A percentile compares a stretch with the other conserved stretches of the same genome.
phyloP scores from a whole-genome alignment of 2,888 invertebrate species.

The Drosophila villosipedis region DNA sequence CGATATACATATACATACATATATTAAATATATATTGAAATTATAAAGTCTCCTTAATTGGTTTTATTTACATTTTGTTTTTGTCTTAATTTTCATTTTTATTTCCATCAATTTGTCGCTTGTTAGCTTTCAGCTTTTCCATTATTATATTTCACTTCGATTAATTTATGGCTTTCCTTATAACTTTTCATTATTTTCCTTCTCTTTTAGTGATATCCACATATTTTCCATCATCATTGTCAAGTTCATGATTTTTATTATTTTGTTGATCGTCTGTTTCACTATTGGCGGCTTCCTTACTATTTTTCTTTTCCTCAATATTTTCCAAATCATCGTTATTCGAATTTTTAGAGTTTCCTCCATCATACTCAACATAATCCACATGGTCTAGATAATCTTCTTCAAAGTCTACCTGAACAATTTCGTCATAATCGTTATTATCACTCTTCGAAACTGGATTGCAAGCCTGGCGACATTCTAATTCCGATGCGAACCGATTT shows the following conservation, averaged over 20 bases:
- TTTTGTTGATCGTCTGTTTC: neutral
- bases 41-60: neutral
- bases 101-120: neutral
- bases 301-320: neutral
- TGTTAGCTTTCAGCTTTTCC: neutral
- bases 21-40: neutral
- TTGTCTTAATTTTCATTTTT: neutral
- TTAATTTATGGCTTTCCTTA: neutral
- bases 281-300: neutral
- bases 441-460: neutral
- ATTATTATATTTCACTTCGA: neutral
- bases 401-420: neutral
- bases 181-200: neutral
- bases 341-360: neutral
- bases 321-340: neutral
- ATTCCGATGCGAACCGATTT: conserved; percentile 40
- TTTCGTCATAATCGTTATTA: neutral
- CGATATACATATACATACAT: neutral
- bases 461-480: conserved; percentile 36
- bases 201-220: neutral
- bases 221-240: neutral
- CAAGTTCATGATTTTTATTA: neutral
- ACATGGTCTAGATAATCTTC: neutral
- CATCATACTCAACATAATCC: neutral
- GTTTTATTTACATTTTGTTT: neutral